A percentile compares a stretch with the other conserved stretches of the same genome.
These are phyloP conservation scores for Zhuqinia jingwanae DNA, from an alignment of 2,888 invertebrate species.

Conservation along the genomic window DNA sequence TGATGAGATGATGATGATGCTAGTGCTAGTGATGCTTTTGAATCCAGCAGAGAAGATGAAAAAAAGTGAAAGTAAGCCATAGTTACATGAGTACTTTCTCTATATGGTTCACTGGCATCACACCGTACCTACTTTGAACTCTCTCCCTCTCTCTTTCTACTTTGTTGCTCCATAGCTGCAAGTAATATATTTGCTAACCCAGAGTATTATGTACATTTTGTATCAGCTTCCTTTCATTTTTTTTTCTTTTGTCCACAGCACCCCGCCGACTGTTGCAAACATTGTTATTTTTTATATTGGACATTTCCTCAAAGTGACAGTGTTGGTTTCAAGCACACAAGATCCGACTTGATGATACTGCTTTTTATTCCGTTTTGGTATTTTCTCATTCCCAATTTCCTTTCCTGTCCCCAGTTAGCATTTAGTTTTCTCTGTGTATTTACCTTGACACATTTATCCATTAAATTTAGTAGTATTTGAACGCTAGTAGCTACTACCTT, in stretches of 20 bases:
- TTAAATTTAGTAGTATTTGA: no score
- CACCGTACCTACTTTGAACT: not conserved
- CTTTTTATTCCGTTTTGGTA: slow-evolving; percentile 10
- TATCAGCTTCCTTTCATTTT: no score
- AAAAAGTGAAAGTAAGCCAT: not conserved
- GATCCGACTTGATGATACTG: slow-evolving; percentile 43
- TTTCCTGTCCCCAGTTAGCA: not conserved
- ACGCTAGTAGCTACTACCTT: no score
- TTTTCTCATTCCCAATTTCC: not conserved
- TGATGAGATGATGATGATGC: slow-evolving; percentile 1
- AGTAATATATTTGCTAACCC: slow-evolving; percentile 22
- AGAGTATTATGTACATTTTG: no score
- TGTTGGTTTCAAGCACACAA: not conserved
- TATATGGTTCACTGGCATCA: not conserved
- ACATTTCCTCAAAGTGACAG: slow-evolving; percentile 10
- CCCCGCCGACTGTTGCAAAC: not conserved
- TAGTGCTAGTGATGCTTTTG: not conserved
- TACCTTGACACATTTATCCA: slow-evolving; percentile 25
- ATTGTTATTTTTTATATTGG: not conserved
- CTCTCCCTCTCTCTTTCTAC: slow-evolving; percentile 12
- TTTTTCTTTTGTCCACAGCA: no score
- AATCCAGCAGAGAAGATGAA: not conserved
- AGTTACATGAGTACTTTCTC: not conserved
- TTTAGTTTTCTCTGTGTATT: slow-evolving; percentile 22
- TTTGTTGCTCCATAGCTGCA: no score